Conservation (phyloP, 2,113 vertebrate species). For the Sterna hirundo region DNA sequence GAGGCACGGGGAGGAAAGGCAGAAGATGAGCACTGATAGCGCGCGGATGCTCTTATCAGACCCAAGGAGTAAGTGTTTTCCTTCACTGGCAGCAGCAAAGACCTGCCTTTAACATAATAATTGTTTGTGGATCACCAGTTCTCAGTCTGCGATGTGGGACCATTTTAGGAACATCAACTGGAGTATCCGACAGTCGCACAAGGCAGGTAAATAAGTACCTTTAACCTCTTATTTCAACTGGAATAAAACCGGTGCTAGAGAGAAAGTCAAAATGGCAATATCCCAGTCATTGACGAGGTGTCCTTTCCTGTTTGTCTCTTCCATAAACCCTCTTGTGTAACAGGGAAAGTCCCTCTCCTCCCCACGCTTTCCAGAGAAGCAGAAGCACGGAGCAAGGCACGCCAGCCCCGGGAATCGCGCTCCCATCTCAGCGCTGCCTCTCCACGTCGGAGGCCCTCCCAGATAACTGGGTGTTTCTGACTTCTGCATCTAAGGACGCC, state of each 20-base stretch:
- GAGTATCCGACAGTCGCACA: neutral
- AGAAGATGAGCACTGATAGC: neutral
- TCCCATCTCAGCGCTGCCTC: neutral
- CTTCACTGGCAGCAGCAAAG: neutral
- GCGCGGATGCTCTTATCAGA: neutral
- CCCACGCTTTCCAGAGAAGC: neutral
- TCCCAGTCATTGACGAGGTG: neutral
- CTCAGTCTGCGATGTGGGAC: neutral
- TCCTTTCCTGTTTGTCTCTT: neutral
- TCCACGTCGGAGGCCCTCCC: neutral
- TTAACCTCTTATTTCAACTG: neutral
- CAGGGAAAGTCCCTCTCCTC: neutral
- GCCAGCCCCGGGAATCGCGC: neutral
- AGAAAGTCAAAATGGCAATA: neutral
- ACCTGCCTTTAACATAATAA: neutral
- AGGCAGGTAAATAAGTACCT: neutral
- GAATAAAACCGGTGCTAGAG: neutral
- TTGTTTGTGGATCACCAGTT: neutral
- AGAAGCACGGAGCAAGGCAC: neutral
- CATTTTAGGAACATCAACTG: neutral
- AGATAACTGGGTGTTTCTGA: slow-evolving; percentile 37
- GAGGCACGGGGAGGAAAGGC: neutral
- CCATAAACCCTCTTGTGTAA: neutral
- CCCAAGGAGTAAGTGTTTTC: neutral
- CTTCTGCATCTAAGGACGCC: slow-evolving; percentile 37